phyloP scores from a whole-genome alignment of 2,888 invertebrate genomes.

The Melitaea athalia region DNA sequence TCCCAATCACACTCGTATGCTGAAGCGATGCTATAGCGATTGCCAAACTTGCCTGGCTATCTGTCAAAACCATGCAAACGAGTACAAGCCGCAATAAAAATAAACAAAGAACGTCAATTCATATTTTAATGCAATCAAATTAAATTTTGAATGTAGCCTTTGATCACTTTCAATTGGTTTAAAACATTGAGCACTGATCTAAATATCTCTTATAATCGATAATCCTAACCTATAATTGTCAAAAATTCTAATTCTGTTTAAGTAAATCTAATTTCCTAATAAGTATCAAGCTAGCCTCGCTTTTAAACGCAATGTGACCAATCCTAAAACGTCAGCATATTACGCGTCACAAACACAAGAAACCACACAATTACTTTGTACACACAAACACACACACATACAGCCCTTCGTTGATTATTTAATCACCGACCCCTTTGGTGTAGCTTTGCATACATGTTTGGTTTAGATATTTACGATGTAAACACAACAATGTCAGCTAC shows the following conservation, averaged over 20 bases:
- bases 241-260: too few species aligned
- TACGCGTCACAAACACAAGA: neutral
- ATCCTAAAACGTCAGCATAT: slow-evolving; percentile 3
- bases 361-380: slow-evolving; percentile 17
- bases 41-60: neutral
- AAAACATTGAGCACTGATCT: too few species aligned
- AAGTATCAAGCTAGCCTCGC: neutral
- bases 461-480: slow-evolving; percentile 27
- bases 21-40: neutral
- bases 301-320: neutral
- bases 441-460: slow-evolving; percentile 27
- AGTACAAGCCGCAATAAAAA: neutral
- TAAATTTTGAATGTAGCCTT: too few species aligned
- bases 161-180: too few species aligned
- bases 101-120: neutral
- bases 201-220: too few species aligned
- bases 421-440: slow-evolving; percentile 24
- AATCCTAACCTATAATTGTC: too few species aligned
- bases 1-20: neutral
- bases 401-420: slow-evolving; percentile 24
- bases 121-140: too few species aligned
- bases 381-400: slow-evolving; percentile 17
- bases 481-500: slow-evolving; percentile 10
- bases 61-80: neutral
- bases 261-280: too few species aligned